A percentile compares a stretch with the other conserved stretches of the same genome.
Evolutionary conservation across 1,140 invertebrate species (phyloP).

Genomic region (Pectinophora gossypiella): DNA sequence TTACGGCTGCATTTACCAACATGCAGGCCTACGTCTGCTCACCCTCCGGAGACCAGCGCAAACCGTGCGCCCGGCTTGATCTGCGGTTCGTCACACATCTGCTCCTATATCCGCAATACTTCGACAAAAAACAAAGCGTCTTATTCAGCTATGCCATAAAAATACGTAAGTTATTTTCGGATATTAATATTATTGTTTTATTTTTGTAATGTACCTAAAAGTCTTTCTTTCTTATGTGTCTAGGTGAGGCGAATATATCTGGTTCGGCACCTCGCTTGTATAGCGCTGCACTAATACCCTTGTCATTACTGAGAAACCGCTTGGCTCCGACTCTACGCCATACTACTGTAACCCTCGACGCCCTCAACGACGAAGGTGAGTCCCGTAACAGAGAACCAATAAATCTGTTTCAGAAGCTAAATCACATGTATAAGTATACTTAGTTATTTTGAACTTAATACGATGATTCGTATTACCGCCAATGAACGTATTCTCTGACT

Average conservation of each 20-base stretch:
- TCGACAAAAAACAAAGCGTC: conserved; percentile 24
- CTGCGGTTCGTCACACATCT: conserved; percentile 25
- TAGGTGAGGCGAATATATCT: conserved; percentile 41
- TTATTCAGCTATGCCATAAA: conserved; percentile 28
- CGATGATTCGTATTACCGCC: too few relatives aligned
- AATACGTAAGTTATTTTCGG: conserved; percentile 48
- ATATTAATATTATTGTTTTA: too few relatives aligned
- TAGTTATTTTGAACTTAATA: too few relatives aligned
- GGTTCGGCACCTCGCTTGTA: conserved; percentile 42
- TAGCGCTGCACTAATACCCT: conserved; percentile 27
- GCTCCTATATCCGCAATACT: conserved; percentile 30
- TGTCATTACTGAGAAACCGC: conserved; percentile 21
- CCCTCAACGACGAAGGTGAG: conserved; percentile 44
- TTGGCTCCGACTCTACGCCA: conserved; percentile 18
- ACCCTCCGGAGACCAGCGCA: conserved; percentile 9
- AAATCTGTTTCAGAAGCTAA: too few relatives aligned
- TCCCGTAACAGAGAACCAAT: too few relatives aligned
- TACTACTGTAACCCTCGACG: conserved; percentile 34
- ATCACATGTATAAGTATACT: too few relatives aligned
- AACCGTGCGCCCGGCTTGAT: conserved; percentile 29
- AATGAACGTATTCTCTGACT: too few relatives aligned
- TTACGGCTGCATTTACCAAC: conserved; percentile 9
- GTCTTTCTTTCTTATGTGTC: too few relatives aligned
- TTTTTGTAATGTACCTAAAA: too few relatives aligned
- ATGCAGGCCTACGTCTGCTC: conserved; percentile 20